A percentile compares a stretch with the other conserved stretches of the same genome.
phyloP scores from a whole-genome alignment of 2,888 invertebrate species.

The Cephus pygmeus region DNA sequence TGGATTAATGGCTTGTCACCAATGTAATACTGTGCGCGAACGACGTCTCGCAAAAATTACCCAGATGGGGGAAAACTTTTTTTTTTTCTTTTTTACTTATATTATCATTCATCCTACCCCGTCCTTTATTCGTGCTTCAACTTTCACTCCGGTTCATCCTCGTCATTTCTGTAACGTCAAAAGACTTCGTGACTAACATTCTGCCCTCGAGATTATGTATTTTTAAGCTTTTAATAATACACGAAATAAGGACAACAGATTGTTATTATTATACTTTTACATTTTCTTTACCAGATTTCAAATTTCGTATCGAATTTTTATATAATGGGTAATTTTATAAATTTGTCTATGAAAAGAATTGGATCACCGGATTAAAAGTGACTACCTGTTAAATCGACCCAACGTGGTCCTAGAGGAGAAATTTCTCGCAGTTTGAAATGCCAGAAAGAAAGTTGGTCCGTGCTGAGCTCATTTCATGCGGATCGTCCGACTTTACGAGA shows the following conservation, averaged over 20 bases:
- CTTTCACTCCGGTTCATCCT: background rate
- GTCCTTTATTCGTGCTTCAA: background rate
- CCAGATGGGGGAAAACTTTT: background rate
- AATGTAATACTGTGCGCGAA: constrained; percentile 24
- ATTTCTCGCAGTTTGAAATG: background rate
- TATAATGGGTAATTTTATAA: background rate
- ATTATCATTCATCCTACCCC: background rate
- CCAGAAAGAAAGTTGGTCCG: background rate
- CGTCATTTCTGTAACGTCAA: background rate
- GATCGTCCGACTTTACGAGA: constrained; percentile 36
- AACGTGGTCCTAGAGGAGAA: background rate
- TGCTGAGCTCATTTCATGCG: constrained; percentile 7
- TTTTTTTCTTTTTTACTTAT: background rate
- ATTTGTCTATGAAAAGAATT: too few species aligned
- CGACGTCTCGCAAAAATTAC: constrained; percentile 5
- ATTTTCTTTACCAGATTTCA: background rate
- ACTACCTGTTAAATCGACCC: background rate
- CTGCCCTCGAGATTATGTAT: background rate
- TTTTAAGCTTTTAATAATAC: background rate
- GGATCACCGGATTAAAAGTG: too few species aligned
- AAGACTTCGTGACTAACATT: background rate
- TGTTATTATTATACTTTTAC: background rate
- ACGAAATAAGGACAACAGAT: background rate
- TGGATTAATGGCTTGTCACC: constrained; percentile 37
- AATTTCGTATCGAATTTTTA: background rate